These are phyloP conservation scores for Oreocharis arfaki DNA, from an alignment of 2,113 vertebrate species.

Conservation along the genomic window DNA sequence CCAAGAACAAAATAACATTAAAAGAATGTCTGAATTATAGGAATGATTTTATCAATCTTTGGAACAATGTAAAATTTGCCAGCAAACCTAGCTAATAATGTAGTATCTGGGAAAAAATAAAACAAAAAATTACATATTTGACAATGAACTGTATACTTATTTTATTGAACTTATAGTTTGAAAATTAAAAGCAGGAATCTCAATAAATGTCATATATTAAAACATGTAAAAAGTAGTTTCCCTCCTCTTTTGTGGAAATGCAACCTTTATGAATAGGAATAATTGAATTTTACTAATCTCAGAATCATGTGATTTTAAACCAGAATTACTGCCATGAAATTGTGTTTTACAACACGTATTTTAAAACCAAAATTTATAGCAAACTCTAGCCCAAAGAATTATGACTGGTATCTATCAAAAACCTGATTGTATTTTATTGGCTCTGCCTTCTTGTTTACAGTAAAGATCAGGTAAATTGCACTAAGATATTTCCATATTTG, in stretches of 20 bases:
- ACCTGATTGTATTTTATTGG: fast-evolving
- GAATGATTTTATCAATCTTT: background rate
- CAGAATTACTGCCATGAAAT: background rate
- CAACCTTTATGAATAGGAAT: background rate
- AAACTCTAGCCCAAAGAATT: background rate
- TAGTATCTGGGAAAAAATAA: fast-evolving
- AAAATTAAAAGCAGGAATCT: background rate
- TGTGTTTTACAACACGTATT: background rate
- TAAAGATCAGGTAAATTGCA: background rate
- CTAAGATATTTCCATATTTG: background rate
- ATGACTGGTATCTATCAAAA: background rate
- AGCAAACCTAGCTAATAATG: background rate
- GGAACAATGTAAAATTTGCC: background rate
- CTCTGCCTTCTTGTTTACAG: background rate
- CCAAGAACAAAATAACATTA: background rate
- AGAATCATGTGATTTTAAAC: background rate
- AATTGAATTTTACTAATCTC: background rate
- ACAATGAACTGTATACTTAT: background rate
- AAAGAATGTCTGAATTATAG: background rate
- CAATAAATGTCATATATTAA: background rate
- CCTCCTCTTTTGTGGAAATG: background rate
- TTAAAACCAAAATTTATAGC: background rate
- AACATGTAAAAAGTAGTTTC: background rate
- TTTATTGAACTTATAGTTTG: background rate
- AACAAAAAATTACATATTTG: background rate